A percentile compares a stretch with the other conserved stretches of the same genome.
These are phyloP conservation scores for Polia nebulosa DNA, from an alignment of 2,888 invertebrate genomes.

Conservation along the genomic window DNA sequence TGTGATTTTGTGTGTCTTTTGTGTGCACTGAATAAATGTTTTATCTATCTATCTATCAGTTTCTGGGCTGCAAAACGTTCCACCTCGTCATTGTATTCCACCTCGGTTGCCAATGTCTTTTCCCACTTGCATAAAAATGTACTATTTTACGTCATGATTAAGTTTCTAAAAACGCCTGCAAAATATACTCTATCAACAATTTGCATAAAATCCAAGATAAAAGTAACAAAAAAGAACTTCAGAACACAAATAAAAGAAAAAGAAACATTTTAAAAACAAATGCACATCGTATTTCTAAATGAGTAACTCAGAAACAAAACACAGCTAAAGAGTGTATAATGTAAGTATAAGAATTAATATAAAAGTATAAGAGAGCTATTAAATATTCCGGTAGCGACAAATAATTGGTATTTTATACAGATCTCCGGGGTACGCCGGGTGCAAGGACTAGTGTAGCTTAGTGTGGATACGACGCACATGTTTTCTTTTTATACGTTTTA, in stretches of 20 bases:
- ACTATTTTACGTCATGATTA: no score
- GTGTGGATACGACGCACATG: slow-evolving; percentile 44
- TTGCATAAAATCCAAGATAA: background rate
- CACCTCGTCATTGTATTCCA: no score
- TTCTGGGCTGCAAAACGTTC: no score
- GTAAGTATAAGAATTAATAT: slow-evolving; percentile 70
- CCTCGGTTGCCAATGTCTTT: no score
- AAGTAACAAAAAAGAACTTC: background rate
- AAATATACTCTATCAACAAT: background rate
- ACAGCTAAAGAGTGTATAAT: slow-evolving; percentile 39
- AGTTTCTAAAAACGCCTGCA: background rate
- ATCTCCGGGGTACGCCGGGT: slow-evolving; percentile 59
- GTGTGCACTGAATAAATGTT: no score
- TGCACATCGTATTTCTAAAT: slow-evolving; percentile 22
- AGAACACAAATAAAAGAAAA: slow-evolving; percentile 45
- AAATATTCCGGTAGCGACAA: slow-evolving; percentile 74
- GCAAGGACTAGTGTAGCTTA: slow-evolving; percentile 25
- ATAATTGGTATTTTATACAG: slow-evolving; percentile 86
- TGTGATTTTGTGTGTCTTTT: no score
- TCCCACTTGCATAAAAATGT: no score
- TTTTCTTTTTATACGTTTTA: background rate
- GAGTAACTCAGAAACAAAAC: slow-evolving; percentile 40
- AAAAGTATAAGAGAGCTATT: slow-evolving; percentile 74
- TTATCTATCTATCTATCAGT: no score
- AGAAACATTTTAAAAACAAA: slow-evolving; percentile 23